Conservation (phyloP, 2,113 vertebrate genomes). For the Engraulis encrasicolus region DNA sequence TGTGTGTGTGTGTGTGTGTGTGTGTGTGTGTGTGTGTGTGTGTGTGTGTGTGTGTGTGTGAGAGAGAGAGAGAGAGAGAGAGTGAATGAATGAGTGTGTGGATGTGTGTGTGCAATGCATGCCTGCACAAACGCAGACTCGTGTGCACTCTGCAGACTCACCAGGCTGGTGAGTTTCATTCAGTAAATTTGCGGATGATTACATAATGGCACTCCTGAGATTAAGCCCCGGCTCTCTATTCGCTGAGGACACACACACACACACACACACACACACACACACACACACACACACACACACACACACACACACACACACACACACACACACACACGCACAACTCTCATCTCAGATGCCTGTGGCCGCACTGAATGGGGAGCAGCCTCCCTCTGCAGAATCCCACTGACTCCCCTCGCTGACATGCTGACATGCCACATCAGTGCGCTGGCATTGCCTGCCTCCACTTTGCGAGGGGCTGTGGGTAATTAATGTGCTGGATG, state of each 20-base stretch:
- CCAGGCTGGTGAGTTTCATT: conserved; percentile 36
- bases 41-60: too few species aligned
- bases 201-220: conserved; percentile 45
- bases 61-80: too few species aligned
- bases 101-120: too few species aligned
- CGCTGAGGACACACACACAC: too few species aligned
- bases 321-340: too few species aligned
- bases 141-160: conserved; percentile 33
- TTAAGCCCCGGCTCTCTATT: conserved; percentile 29
- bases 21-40: too few species aligned
- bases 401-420: not conserved
- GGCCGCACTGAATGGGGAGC: conserved; percentile 30
- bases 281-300: not conserved
- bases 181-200: conserved; percentile 38
- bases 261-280: conserved; percentile 16
- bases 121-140: not conserved
- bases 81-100: too few species aligned
- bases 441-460: not conserved
- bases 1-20: not conserved
- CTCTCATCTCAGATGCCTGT: conserved; percentile 32
- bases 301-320: too few species aligned
- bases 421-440: conserved; percentile 12
- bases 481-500: not conserved
- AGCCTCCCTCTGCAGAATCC: not conserved
- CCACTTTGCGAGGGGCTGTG: not conserved